Base-by-base conservation (phyloP, 1,140 invertebrate species). In the Harpegnathos saltator region DNA sequence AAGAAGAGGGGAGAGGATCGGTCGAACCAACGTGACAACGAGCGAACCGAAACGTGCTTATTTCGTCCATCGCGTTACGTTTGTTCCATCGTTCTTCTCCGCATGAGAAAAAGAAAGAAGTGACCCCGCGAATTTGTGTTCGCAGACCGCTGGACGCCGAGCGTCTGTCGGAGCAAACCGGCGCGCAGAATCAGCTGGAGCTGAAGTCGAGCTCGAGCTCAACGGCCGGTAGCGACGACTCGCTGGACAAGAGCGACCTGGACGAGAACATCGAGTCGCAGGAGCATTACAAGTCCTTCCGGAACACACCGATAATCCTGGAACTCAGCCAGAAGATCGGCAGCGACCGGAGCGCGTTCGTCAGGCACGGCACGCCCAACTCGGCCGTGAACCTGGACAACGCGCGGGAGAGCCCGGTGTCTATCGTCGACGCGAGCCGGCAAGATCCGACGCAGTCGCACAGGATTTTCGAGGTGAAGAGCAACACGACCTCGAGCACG, bases 181-280 rank as follows among this genome's bases (percentile, higher is more conserved):
- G 82, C 68, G 50, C 85, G 12, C 90, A 93, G 15, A 90, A 66
- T 75, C 90, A 91, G n/a, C 86, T 91, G 0, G 93, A 93, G 33
- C 63, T 94, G 0, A 94, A 94, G 26, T 94, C 93, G 4, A 94
- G 93, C 77, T 93, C 92, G 48, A 94, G 93, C 84, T 94, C 95
- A 0, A 94, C 95, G n/a, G 95, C 94, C 66, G 95, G 95, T 1
- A 96, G 95, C 71, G 95, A 96, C 54, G 95, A 96, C 86, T 96
- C 95, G n/a, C 91, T 95, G 12, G 95, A 96, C 83, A 95, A 95
- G 85, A 95, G 95, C 38, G 95, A 96, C 59, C 92, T 94, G 24
- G 95, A 96, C 26, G 95, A 96, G 15, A 94, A 94, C 77, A 91
- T 94, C 29, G 94, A 94, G 19, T 89, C 92, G 0, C 88, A 91